phyloP scores from a whole-genome alignment of 2,113 vertebrate genomes.

The Ia io region DNA sequence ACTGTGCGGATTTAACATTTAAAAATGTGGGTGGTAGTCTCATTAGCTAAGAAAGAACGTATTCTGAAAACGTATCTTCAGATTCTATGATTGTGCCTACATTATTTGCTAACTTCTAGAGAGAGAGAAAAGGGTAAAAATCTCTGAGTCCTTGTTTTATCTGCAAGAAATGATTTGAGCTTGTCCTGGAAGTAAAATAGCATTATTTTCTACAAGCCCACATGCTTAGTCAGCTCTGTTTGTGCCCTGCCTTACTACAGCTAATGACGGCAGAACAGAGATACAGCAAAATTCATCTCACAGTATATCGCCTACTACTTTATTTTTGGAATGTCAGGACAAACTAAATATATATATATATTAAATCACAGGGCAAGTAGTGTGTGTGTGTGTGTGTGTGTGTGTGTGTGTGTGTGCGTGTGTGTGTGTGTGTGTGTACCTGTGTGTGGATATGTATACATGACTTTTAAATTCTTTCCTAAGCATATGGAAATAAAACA shows the following conservation, averaged over 20 bases:
- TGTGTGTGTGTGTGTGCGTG: background rate
- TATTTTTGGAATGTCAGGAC: conserved; percentile 6
- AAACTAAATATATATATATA: background rate
- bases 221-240: background rate
- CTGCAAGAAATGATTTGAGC: background rate
- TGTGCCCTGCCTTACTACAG: background rate
- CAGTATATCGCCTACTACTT: background rate
- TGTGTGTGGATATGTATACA: background rate
- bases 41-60: conserved; percentile 63
- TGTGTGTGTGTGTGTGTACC: background rate
- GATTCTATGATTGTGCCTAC: background rate
- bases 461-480: background rate
- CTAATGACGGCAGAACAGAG: background rate
- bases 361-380: background rate
- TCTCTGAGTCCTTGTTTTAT: background rate
- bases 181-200: background rate
- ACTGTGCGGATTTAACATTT: conserved; percentile 51
- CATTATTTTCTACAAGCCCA: background rate
- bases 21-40: conserved; percentile 40
- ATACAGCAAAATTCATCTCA: background rate
- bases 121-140: background rate
- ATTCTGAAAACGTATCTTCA: background rate
- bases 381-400: background rate
- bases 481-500: background rate
- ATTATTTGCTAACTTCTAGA: conserved; percentile 5